phyloP scores from a whole-genome alignment of 2,888 invertebrate species.

The Hydriomena furcata region DNA sequence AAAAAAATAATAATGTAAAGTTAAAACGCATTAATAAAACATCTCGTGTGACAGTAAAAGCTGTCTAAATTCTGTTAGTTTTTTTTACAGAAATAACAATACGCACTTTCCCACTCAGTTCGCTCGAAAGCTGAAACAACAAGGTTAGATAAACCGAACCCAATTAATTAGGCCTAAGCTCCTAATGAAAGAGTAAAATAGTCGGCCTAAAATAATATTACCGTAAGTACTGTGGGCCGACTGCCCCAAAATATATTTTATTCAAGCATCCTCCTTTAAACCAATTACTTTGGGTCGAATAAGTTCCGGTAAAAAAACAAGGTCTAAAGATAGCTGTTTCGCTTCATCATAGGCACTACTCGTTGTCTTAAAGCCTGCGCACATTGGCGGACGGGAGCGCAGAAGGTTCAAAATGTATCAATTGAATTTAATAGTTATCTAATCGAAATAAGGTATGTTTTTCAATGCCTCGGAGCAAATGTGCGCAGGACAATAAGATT shows the following conservation, averaged over 20 bases:
- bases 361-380: too few species aligned
- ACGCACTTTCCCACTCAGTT: slow-evolving; percentile 11
- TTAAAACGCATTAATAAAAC: too few species aligned
- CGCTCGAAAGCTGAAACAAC: slow-evolving; percentile 12
- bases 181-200: slow-evolving; percentile 38
- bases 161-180: slow-evolving; percentile 38
- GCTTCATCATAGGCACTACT: too few species aligned
- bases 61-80: not conserved
- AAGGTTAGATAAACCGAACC: slow-evolving; percentile 24
- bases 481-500: too few species aligned
- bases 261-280: slow-evolving; percentile 29
- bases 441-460: too few species aligned
- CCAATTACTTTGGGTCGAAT: slow-evolving; percentile 24
- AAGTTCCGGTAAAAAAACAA: slow-evolving; percentile 7
- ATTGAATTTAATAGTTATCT: too few species aligned
- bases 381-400: too few species aligned
- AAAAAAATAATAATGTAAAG: too few species aligned
- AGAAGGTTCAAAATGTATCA: too few species aligned
- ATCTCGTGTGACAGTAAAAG: too few species aligned
- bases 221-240: slow-evolving; percentile 18
- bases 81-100: not conserved
- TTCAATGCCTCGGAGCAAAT: too few species aligned
- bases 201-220: slow-evolving; percentile 41
- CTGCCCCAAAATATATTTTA: slow-evolving; percentile 34
- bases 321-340: not conserved